phyloP scores from a whole-genome alignment of 2,888 invertebrate genomes.

The Hylaea fasciaria region DNA sequence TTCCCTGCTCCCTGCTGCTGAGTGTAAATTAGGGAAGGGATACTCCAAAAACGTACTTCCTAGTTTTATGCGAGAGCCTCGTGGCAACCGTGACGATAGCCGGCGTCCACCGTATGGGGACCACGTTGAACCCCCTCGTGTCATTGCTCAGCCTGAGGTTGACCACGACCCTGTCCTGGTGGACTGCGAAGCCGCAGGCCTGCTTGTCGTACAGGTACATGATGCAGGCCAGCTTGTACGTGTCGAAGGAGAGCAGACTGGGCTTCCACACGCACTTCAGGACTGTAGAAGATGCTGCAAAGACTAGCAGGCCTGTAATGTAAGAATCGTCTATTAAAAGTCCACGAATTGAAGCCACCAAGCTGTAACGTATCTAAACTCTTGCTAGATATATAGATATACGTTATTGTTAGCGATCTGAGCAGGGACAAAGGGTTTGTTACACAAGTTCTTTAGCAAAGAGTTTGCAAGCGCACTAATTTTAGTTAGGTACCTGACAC shows the following conservation, averaged over 20 bases:
- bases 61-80: conserved; percentile 60
- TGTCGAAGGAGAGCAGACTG: conserved; percentile 51
- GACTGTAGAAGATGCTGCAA: conserved; percentile 52
- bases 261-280: conserved; percentile 65
- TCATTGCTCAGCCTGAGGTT: conserved; percentile 60
- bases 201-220: conserved; percentile 72
- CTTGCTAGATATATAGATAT: too few relatives aligned
- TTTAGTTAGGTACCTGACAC: too few relatives aligned
- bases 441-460: too few relatives aligned
- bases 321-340: too few relatives aligned
- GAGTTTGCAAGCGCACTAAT: too few relatives aligned
- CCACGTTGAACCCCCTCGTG: conserved; percentile 53
- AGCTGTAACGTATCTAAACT: too few relatives aligned
- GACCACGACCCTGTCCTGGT: conserved; percentile 38
- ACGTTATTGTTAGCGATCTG: too few relatives aligned
- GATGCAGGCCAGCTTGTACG: conserved; percentile 63
- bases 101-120: conserved; percentile 58
- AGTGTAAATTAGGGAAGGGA: neutral
- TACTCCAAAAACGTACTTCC: conserved; percentile 49
- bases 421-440: too few relatives aligned
- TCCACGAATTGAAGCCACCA: too few relatives aligned
- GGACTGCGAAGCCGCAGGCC: conserved; percentile 53
- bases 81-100: conserved; percentile 58
- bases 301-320: conserved; percentile 59
- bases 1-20: too few relatives aligned